Evolutionary conservation across 92 coral and sea anemone species (phyloP), one percentile per base, ranked within the genome.

Genomic region (Porites evermanni): DNA sequence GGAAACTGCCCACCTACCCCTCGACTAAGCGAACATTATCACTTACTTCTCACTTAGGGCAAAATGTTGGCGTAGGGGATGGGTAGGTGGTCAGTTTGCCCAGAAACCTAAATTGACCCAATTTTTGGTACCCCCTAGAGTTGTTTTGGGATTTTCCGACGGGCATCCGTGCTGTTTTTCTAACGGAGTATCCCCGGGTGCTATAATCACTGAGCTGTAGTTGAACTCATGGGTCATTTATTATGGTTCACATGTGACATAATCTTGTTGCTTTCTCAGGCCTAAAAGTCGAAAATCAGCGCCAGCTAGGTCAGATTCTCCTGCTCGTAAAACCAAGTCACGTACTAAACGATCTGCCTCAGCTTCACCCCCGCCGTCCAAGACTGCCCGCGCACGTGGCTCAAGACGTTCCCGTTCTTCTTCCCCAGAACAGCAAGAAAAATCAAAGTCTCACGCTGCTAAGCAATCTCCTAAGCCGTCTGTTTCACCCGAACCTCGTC

Each of bases 391-490:
- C 79, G 61, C 79, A 50, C 92, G 66, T 21, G 80, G 54, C 51
- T 73, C 84, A 54, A 83, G 67, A 70, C 86, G 89, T 8, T 91
- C 94, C 1, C 81, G 82, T 14, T 79, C 92, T 4, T 69, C 64
- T 1, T 72, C 89, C 26, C 79, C 89, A 12, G 90, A 87, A 71
- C 80, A 64, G 10, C 74, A 78, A 50, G 64, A 16, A 6, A 77
- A 85, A 85, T 29, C 82, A 13, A 87, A 72, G 69, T 68, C 89
- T 56, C 91, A 91, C 70, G 75, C 84, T 69, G 52, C 81, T 51
- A 87, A 85, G 38, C 93, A 77, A 51, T 86, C 95, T 72, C 87
- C 86, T 19, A 74, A 72, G 10, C 90, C 79, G 53, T 90, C 95
- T 74, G 82, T 83, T 76, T 85, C 83, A 12, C 88, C 88, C 6